Base-by-base conservation (phyloP, 2,888 invertebrate genomes). In the Antheraea assamensis region DNA sequence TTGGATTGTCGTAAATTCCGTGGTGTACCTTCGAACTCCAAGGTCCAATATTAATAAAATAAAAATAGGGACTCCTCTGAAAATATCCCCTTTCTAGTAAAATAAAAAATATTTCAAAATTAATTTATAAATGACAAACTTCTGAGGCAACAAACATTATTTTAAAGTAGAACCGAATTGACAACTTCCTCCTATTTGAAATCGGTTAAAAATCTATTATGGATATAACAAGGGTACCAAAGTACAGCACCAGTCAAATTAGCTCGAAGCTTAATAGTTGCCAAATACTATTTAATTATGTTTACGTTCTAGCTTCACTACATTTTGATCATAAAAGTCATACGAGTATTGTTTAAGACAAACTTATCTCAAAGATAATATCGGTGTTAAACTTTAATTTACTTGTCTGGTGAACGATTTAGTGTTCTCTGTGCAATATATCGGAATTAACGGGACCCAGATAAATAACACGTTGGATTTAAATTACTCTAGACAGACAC, bases 401-500 rank as follows among this genome's bases (percentile, higher is more conserved):
- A 24, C 24, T 17, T 58, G 24, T 58, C 24, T 10, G 2, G 15
- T 27, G 21, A 27, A 17, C 30, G 30, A 64, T 58, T 27, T 30
- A 42, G 13, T 64, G 1, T 30, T 64, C 27, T 17, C 30, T 17
- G 17, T 30, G 61, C 61, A 17, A 64, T 35, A 15, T 35, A 68
- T 68, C 35, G n/a, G 30, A 68, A 35, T 68, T 35, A 10, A 35
- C n/a, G n/a, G 21, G n/a, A 68, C 68, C 10, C 21, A 68, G n/a
- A 68, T 68, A 35, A 68, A 68, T 68, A 68, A 68, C 68, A 10
- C n/a, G 35, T 35, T 68, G n/a, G n/a, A 2, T 64, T 64, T 27
- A 27, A 64, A 35, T 68, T 68, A 68, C 35, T 35, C 35, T 13
- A 35, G 21, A 35, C 35, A 66, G 68, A 35, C 31, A 66, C 19